phyloP scores from a whole-genome alignment of 2,113 vertebrate species.

The Phyllopteryx taeniolatus region DNA sequence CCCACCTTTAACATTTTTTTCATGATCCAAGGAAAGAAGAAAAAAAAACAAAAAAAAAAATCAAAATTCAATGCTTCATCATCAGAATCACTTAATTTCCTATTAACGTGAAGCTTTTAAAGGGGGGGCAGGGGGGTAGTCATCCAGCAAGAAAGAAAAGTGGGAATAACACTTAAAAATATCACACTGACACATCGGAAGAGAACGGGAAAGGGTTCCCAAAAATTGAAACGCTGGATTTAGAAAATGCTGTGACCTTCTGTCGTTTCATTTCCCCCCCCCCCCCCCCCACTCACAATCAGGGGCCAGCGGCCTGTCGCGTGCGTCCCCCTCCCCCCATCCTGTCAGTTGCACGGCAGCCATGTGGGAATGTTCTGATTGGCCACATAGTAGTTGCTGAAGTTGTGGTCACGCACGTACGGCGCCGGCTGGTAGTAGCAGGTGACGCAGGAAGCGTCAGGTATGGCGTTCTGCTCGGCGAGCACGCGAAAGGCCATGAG shows the following conservation, averaged over 20 bases:
- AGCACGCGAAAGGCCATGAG: constrained; percentile 87
- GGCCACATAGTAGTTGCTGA: constrained; percentile 96
- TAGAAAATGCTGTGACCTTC: constrained; percentile 13
- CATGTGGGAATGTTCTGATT: constrained; percentile 92
- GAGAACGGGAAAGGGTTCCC: constrained; percentile 52
- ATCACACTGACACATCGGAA: constrained; percentile 53
- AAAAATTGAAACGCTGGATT: constrained; percentile 44
- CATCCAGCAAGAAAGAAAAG: constrained; percentile 14
- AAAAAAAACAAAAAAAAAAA: constrained; percentile 27
- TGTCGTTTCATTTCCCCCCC: constrained; percentile 10
- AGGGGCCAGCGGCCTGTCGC: constrained; percentile 37
- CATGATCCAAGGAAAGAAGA: constrained; percentile 21
- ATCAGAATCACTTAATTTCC: constrained; percentile 27
- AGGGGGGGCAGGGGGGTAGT: constrained; percentile 18
- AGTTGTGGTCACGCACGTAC: constrained; percentile 91
- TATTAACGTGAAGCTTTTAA: not conserved
- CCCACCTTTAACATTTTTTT: constrained; percentile 22
- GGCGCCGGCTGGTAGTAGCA: constrained; percentile 98
- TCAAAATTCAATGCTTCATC: constrained; percentile 37
- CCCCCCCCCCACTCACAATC: not conserved
- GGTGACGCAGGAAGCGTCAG: constrained; percentile 89
- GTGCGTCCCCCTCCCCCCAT: not conserved
- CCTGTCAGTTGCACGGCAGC: constrained; percentile 92
- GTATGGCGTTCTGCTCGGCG: constrained; percentile 92
- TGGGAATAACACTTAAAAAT: constrained; percentile 67